Conservation (phyloP, 2,797 vertebrate species). For the Ispidina picta region DNA sequence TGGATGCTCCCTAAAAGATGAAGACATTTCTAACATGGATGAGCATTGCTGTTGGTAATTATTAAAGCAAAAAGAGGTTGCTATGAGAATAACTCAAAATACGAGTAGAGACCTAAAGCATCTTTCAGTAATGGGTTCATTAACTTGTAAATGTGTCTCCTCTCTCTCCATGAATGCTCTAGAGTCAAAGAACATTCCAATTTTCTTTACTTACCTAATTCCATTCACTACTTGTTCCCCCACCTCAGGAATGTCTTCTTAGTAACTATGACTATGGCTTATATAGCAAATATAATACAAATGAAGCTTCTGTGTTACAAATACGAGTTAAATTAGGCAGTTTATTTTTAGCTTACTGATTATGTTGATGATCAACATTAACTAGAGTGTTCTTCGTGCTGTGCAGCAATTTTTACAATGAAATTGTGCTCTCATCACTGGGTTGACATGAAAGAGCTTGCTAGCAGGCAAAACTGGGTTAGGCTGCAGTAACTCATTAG, state of each 20-base stretch:
- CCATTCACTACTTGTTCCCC: neutral
- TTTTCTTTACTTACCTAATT: neutral
- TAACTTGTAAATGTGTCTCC: neutral
- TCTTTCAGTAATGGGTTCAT: neutral
- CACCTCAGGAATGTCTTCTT: neutral
- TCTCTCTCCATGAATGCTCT: neutral
- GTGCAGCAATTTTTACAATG: conserved; percentile 8
- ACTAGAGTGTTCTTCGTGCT: neutral
- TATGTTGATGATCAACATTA: neutral
- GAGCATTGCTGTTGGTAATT: neutral
- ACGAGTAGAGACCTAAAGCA: neutral
- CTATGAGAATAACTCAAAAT: neutral
- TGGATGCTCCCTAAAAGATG: neutral
- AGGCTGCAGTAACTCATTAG: conserved; percentile 46
- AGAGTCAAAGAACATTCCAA: neutral
- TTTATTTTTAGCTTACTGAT: conserved; percentile 7
- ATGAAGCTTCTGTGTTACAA: neutral
- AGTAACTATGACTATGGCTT: neutral
- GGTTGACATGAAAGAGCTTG: neutral
- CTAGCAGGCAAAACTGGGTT: conserved; percentile 46
- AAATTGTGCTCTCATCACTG: neutral
- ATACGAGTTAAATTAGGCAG: neutral
- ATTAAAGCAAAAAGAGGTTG: neutral
- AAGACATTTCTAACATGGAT: neutral
- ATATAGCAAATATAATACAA: neutral